Evolutionary conservation across 1,140 invertebrate species (phyloP).

Genomic region (Aphelinus certus): DNA sequence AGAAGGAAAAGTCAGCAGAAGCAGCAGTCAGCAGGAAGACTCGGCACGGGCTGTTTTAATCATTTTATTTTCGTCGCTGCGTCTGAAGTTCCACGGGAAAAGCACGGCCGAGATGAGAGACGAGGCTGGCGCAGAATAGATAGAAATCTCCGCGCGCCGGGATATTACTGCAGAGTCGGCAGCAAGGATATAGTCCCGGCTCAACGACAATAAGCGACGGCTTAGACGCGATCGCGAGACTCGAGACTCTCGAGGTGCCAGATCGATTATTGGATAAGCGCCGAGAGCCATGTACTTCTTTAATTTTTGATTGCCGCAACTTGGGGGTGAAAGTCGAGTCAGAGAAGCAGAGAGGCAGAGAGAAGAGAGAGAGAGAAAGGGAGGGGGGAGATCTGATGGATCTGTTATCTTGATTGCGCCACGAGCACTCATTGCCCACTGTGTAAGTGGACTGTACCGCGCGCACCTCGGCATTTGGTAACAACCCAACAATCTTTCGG

Average conservation of each 20-base stretch:
- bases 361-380: too few relatives aligned
- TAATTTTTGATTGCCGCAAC: neutral
- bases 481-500: too few relatives aligned
- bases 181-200: neutral
- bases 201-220: too few relatives aligned
- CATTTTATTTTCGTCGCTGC: constrained; percentile 17
- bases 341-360: too few relatives aligned
- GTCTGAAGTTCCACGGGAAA: constrained; percentile 6
- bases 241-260: neutral
- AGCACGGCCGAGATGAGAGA: constrained; percentile 34
- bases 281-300: neutral
- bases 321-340: too few relatives aligned
- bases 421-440: too few relatives aligned
- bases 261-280: constrained; percentile 16
- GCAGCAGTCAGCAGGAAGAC: neutral
- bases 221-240: too few relatives aligned
- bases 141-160: constrained; percentile 41
- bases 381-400: too few relatives aligned
- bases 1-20: neutral
- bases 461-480: too few relatives aligned
- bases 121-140: constrained; percentile 16
- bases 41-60: constrained; percentile 16
- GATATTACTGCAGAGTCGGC: constrained; percentile 42
- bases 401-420: too few relatives aligned
- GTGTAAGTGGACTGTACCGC: too few relatives aligned